Evolutionary conservation across 2,888 invertebrate species (phyloP), one percentile per base, ranked within the genome.

Genomic region (Cataglyphis albicans): DNA sequence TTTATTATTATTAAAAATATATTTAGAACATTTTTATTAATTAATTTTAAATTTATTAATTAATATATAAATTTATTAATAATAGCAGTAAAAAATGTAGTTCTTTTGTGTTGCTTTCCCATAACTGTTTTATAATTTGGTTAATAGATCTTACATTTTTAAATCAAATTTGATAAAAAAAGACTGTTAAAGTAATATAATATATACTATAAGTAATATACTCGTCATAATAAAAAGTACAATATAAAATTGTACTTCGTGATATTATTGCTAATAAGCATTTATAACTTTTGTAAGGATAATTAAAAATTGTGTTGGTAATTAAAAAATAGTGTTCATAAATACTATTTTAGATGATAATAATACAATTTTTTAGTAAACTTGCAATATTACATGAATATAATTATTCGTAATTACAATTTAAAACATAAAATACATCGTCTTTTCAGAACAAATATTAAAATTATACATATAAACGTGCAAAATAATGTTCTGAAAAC

Each of bases 141-240:
- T 7, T 59, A 25, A 55, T 55, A 75, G 65, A 76, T 78, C 7
- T 15, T 18, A 6, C 21, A 41, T 41, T 6, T 52, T 35, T 15
- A 44, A 44, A 12, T 44, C 3, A 44, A 44, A 44, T 44, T 44
- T 44, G 44, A 65, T 55, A 44, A 41, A 44, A 44, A 55, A 68
- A 0, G 44, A n/a, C 7, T 3, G 38, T 65, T 52, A 67, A 73
- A 38, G n/a, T 68, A 67, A 1, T 61, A 48, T 67, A 32, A 63
- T 48, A 61, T 57, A 52, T 21, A 21, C 21, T 21, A 21, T 21
- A 21, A 0, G 21, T 21, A 21, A 21, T 48, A 61, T 57, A 52
- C 35, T 63, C 29, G 35, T 75, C 12, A 1, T 57, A 64, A 64
- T 65, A 52, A 52, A 73, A 73, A 81, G 57, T 82, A 74, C 73